Conservation (phyloP, 2,888 invertebrate species). For the Gari tellinella region DNA sequence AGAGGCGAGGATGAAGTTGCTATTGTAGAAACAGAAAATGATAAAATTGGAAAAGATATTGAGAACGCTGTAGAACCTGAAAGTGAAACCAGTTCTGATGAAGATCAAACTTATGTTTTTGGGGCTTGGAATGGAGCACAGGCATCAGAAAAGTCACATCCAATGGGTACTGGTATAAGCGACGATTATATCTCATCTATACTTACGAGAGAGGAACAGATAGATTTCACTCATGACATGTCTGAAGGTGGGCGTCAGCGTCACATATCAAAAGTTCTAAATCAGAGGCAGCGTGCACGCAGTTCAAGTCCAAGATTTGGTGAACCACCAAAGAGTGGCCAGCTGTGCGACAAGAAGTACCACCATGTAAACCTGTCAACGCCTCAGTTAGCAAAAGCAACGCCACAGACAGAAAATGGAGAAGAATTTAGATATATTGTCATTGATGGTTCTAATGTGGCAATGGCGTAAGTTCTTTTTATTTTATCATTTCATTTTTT, state of each 20-base stretch:
- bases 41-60: constrained; percentile 7
- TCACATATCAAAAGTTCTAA: no score
- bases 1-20: constrained; percentile 36
- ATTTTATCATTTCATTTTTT: background rate
- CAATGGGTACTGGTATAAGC: background rate
- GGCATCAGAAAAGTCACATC: no score
- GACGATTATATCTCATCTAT: no score
- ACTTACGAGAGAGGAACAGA: no score
- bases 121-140: constrained; percentile 43
- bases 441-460: constrained; percentile 94
- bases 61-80: background rate
- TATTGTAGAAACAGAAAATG: constrained; percentile 44
- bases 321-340: no score
- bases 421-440: constrained; percentile 88
- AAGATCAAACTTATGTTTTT: constrained; percentile 71
- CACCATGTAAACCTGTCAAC: constrained; percentile 23
- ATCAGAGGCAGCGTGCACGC: no score
- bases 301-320: no score
- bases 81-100: constrained; percentile 21
- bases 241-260: no score
- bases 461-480: constrained; percentile 88
- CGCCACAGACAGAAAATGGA: background rate
- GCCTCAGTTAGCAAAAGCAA: background rate
- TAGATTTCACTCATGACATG: no score
- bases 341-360: constrained; percentile 37